Conservation (phyloP, 2,888 invertebrate species). For the Allophyes oxyacanthae region DNA sequence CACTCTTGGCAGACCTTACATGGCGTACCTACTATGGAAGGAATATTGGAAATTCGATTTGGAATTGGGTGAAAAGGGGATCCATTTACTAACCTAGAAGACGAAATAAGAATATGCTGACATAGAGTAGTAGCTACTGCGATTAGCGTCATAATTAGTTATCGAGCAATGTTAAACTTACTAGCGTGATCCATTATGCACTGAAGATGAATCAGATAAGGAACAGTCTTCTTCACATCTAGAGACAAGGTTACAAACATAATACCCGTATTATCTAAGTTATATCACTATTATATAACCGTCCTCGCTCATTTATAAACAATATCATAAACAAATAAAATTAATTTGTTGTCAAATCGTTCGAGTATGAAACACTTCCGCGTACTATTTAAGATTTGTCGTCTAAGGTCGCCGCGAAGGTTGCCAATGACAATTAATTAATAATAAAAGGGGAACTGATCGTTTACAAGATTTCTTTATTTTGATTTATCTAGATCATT, state of each 20-base stretch:
- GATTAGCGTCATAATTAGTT: too few species aligned
- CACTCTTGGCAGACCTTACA: too few species aligned
- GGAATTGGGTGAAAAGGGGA: too few species aligned
- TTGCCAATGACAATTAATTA: slow-evolving; percentile 31
- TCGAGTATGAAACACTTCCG: slow-evolving; percentile 41
- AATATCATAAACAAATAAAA: slow-evolving; percentile 44
- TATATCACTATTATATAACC: slow-evolving; percentile 33
- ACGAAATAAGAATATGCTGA: too few species aligned
- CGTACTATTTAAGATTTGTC: slow-evolving; percentile 46
- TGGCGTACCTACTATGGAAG: too few species aligned
- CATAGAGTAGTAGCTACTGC: too few species aligned
- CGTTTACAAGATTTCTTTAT: too few species aligned
- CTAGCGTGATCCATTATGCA: too few species aligned
- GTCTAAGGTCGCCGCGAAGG: slow-evolving; percentile 48
- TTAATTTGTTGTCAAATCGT: slow-evolving; percentile 51
- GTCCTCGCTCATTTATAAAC: slow-evolving; percentile 56
- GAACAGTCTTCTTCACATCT: slow-evolving; percentile 31
- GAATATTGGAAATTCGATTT: too few species aligned
- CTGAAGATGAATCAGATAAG: slow-evolving; percentile 36
- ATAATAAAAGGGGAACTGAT: slow-evolving; percentile 25
- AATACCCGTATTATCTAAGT: slow-evolving; percentile 34
- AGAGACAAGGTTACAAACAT: slow-evolving; percentile 30
- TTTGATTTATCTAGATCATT: too few species aligned
- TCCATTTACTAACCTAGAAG: too few species aligned
- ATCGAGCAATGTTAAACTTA: too few species aligned